Evolutionary conservation across 2,888 invertebrate genomes (phyloP).

Genomic region (Pediacus dermestoides): DNA sequence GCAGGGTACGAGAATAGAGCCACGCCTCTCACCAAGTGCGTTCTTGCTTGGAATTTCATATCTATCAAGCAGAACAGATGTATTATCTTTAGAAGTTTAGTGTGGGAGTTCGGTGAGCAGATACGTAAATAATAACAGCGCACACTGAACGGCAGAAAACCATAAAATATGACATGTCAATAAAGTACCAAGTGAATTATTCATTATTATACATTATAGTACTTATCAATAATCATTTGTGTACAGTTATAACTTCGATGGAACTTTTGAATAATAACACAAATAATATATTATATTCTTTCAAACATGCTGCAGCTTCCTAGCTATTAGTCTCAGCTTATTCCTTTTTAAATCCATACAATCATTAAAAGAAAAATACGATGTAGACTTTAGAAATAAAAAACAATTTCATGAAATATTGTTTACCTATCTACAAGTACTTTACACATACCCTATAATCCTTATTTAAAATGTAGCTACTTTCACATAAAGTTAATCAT

Average conservation of each 20-base stretch:
- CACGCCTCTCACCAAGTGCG: conserved; percentile 37
- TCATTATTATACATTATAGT: conserved; percentile 31
- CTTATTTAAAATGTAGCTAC: too few relatives aligned
- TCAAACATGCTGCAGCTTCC: too few relatives aligned
- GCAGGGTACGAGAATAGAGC: conserved; percentile 35
- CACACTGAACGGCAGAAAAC: conserved; percentile 14
- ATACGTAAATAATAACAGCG: conserved; percentile 33
- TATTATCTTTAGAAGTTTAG: conserved; percentile 28
- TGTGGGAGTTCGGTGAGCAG: conserved; percentile 31
- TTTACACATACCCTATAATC: too few relatives aligned
- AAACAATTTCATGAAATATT: too few relatives aligned
- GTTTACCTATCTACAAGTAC: too few relatives aligned
- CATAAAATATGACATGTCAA: conserved; percentile 35
- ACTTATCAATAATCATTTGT: conserved; percentile 33
- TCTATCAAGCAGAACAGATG: conserved; percentile 33
- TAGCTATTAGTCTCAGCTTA: too few relatives aligned
- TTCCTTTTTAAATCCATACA: too few relatives aligned
- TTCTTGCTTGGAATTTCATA: conserved; percentile 35
- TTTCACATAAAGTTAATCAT: too few relatives aligned
- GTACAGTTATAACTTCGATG: conserved; percentile 18
- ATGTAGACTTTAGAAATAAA: too few relatives aligned
- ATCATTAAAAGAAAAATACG: too few relatives aligned
- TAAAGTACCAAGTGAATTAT: conserved; percentile 32
- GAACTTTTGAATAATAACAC: conserved; percentile 8
- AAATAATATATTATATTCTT: too few relatives aligned